These are phyloP conservation scores for Carollia perspicillata DNA, from an alignment of 2,113 vertebrate species.

Conservation along the genomic window DNA sequence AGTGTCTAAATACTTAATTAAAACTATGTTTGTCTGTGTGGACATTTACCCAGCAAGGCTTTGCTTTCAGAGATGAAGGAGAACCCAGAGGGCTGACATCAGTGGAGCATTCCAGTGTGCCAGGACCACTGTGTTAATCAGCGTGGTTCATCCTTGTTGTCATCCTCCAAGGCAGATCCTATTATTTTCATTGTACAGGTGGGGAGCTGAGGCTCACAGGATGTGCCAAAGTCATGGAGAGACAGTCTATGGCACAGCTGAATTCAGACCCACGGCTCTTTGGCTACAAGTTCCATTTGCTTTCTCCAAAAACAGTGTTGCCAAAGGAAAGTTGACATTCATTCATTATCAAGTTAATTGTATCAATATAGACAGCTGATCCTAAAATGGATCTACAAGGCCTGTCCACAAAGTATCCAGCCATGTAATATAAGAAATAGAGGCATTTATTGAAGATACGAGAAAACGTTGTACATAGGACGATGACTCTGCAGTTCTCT, in stretches of 20 bases:
- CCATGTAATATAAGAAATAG: no score
- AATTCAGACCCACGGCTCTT: not conserved
- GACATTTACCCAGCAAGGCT: not conserved
- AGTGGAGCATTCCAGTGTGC: not conserved
- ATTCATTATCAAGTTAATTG: not conserved
- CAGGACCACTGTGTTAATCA: not conserved
- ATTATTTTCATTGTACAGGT: not conserved
- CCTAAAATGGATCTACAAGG: not conserved
- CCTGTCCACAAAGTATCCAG: no score
- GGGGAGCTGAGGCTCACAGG: not conserved
- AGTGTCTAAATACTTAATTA: constrained; percentile 46
- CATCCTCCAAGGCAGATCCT: not conserved
- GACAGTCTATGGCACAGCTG: not conserved
- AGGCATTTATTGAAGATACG: no score
- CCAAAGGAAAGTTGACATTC: not conserved
- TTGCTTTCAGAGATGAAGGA: not conserved
- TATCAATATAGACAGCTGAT: not conserved
- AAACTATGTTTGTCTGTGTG: constrained; percentile 15
- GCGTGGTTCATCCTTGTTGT: not conserved
- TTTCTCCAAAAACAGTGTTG: not conserved
- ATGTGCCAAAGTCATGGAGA: not conserved
- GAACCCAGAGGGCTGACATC: not conserved
- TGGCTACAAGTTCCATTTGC: not conserved
- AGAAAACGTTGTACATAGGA: no score
- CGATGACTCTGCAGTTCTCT: no score